phyloP scores from a whole-genome alignment of 2,888 invertebrate species.

The Drosophila buzzatii region DNA sequence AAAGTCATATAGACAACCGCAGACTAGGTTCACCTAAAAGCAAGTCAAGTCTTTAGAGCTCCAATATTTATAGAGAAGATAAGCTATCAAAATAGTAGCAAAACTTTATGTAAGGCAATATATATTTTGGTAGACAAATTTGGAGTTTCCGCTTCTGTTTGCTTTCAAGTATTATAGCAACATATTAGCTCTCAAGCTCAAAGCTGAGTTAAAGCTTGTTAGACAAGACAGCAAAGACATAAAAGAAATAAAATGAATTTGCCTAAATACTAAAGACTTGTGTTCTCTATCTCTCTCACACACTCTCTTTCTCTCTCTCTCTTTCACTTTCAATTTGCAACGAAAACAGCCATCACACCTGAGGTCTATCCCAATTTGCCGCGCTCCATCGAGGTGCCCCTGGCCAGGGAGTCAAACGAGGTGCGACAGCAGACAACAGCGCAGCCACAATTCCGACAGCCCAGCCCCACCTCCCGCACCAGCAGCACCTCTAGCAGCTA shows the following conservation, averaged over 20 bases:
- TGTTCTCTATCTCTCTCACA: background rate
- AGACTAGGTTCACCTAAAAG: too few species aligned
- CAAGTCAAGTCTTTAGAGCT: too few species aligned
- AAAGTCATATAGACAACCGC: too few species aligned
- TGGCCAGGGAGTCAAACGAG: conserved; percentile 25
- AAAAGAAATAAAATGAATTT: background rate
- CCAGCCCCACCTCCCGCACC: conserved; percentile 11
- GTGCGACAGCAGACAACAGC: conserved; percentile 24
- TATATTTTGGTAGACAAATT: too few species aligned
- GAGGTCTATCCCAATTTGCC: conserved; percentile 80
- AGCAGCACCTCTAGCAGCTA: conserved; percentile 4
- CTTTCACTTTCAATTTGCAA: background rate
- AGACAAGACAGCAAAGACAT: background rate
- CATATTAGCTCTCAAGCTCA: background rate
- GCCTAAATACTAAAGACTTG: background rate
- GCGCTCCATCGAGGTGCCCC: conserved; percentile 79
- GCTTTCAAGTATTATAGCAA: background rate
- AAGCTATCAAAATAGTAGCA: too few species aligned
- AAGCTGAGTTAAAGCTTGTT: background rate
- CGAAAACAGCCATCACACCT: conserved; percentile 76
- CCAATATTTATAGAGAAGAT: too few species aligned
- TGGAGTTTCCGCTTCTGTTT: too few species aligned
- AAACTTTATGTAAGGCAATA: too few species aligned
- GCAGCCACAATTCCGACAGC: conserved; percentile 23
- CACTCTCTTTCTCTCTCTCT: background rate